Base-by-base conservation (phyloP, 2,888 invertebrate species). In the Archaeoteleia sp. region DNA sequence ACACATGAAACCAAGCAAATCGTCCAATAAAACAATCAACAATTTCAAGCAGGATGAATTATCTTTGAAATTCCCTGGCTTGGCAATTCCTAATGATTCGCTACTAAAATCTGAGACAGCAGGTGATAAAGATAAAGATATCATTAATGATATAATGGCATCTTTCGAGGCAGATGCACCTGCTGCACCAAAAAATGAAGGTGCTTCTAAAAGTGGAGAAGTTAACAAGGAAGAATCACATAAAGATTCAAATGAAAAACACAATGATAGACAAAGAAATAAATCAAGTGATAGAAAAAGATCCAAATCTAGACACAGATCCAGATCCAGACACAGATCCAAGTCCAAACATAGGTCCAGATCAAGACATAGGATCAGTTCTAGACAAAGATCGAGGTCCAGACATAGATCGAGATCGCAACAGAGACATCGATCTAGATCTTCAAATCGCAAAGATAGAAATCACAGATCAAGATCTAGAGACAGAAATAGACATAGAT, bases 101-200 rank as follows among this genome's bases (percentile, higher is more conserved):
- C 73, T 87, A 88, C 42, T 88, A 87, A 67, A 87, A 80, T 15
- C 73, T 5, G 4, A 40, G 1, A 68, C 72, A 12, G 43, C 74
- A 5, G 63, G 77, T 30, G 60, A 79, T 25, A 66, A 75, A 29
- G 80, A 78, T 34, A 82, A 78, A 58, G 87, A 88, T 74, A 86
- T 90, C 40, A 91, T 94, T n/a, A 91, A 92, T 73, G 91, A 94
- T 79, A 91, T 93, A 1, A 94, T 95, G 94, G 91, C 94, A 10
- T 93, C 93, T 70, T 86, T 96, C 45, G 95, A 95, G 86, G 93
- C 95, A 1, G 86, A 95, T 15, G 95, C 95, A 1, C 95, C 95
- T 23, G 42, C 43, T 14, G 43, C 30, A 20, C 53, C 37, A n/a
- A 63, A 42, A 42, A 40, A 1, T 7, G 8, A 14, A 9, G 14